Percentiles rank a stretch among this genome's conserved stretches.
Conservation (phyloP, 2,888 invertebrate genomes). For the Coleophora flavipennella region DNA sequence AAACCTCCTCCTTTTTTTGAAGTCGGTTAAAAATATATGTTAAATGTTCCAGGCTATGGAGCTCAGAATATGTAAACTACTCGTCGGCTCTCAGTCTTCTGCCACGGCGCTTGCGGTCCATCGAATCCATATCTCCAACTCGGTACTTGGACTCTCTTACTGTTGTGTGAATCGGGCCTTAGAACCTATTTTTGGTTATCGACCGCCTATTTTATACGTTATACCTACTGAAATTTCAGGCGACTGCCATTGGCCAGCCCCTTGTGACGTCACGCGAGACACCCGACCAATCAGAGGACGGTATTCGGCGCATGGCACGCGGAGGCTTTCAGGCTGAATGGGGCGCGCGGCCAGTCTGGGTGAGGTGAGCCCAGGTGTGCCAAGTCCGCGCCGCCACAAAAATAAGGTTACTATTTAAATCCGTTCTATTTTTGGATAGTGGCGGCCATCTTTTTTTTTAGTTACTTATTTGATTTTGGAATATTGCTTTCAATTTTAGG, state of each 20-base stretch:
- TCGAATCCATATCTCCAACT: too few species aligned
- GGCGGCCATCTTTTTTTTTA: conserved; percentile 31
- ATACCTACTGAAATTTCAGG: conserved; percentile 63
- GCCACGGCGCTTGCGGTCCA: too few species aligned
- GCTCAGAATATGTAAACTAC: too few species aligned
- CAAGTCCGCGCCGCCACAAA: conserved; percentile 46
- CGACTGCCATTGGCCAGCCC: conserved; percentile 37
- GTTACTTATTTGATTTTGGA: conserved; percentile 12
- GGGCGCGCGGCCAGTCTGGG: conserved; percentile 53
- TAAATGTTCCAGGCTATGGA: too few species aligned
- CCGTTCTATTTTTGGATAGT: conserved; percentile 10
- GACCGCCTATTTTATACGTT: conserved; percentile 37
- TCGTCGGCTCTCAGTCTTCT: too few species aligned
- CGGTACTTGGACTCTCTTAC: too few species aligned
- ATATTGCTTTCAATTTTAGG: conserved; percentile 1
- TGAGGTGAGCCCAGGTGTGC: conserved; percentile 64
- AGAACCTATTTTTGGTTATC: conserved; percentile 62
- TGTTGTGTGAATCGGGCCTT: conserved; percentile 12
- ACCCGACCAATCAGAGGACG: conserved; percentile 45
- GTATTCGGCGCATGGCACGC: conserved; percentile 45
- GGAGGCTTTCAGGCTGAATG: conserved; percentile 40
- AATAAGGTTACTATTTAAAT: conserved; percentile 51
- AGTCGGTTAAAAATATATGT: too few species aligned
- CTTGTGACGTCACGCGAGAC: conserved; percentile 50
- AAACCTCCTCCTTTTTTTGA: too few species aligned